Base-by-base conservation (phyloP, 2,797 vertebrate species). In the Peromyscus eremicus region DNA sequence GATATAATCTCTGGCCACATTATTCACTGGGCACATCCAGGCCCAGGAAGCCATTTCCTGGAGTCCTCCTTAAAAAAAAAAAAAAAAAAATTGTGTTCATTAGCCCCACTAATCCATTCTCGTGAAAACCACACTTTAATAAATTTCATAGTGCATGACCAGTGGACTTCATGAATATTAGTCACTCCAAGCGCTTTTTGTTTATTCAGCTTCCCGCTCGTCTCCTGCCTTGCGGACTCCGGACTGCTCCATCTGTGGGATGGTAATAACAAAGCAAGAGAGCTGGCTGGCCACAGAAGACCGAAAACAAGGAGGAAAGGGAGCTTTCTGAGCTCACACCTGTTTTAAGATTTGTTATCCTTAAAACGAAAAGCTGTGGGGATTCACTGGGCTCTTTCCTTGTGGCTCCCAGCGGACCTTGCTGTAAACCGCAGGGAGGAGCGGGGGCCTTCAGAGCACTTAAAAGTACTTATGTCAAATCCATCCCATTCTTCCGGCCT, bases 381-480 rank as follows among this genome's bases (percentile, higher is more conserved):
- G 99, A 99, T 99, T 99, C 99, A 99, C 99, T 99, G 95, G 98
- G 98, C 98, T 98, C 99, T 99, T 99, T 99, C 99, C 99, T 99
- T 99, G 99, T 98, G 97, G 98, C 98, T 98, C 99, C 99, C 99
- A 82, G 98, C 96, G 99, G 99, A 99, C 99, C 99, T 99, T 96
- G 99, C 99, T 99, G 99, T 99, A 99, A 99, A 99, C 99, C 98
- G 73, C 99, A 98, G 99, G 99, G 99, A 99, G 99, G 99, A 99
- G 99, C 98, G 98, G 98, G 99, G 79, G 98, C 98, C 99, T 99
- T 99, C 98, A 98, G 98, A 86, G 98, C 99, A 99, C 99, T 99
- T 99, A 99, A 99, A 99, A 99, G 99, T 98, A 98, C 99, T 99
- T 99, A 99, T 99, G 99, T 99, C 99, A 99, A 99, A 99, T 99